A percentile compares a stretch with the other conserved stretches of the same genome.
Conservation (phyloP, 2,797 vertebrate genomes). For the Hydrocynus forskahlii region DNA sequence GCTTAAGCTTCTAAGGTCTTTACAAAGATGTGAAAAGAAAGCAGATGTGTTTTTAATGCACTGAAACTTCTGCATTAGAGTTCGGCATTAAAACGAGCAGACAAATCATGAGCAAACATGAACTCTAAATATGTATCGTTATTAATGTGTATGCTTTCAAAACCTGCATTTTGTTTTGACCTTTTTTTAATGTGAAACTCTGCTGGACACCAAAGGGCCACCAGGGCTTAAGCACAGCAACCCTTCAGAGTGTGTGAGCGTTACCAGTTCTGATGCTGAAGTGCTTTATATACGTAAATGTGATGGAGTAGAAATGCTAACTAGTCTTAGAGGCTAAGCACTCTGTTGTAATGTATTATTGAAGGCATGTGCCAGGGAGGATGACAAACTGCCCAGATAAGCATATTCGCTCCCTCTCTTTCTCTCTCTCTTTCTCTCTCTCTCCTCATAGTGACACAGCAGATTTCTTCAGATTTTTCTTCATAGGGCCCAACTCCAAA, state of each 20-base stretch:
- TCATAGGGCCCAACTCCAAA: too few relatives aligned
- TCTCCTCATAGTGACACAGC: not conserved
- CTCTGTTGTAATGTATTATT: constrained; percentile 46
- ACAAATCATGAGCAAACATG: too few relatives aligned
- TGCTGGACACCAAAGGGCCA: not conserved
- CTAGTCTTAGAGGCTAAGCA: constrained; percentile 30
- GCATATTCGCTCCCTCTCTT: constrained; percentile 29
- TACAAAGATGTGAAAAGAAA: too few relatives aligned
- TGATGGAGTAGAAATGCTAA: constrained; percentile 20
- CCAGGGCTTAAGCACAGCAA: not conserved
- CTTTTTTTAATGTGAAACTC: not conserved
- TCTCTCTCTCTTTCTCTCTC: constrained; percentile 2
- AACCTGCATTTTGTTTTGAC: too few relatives aligned
- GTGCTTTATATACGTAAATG: constrained; percentile 30
- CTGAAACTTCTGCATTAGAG: too few relatives aligned
- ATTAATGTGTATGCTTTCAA: too few relatives aligned
- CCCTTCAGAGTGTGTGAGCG: not conserved
- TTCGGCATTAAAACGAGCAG: too few relatives aligned
- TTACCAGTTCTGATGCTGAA: constrained; percentile 13
- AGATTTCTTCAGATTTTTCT: too few relatives aligned
- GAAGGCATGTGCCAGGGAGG: constrained; percentile 38
- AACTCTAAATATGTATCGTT: too few relatives aligned
- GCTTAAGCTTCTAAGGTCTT: too few relatives aligned
- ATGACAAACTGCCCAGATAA: constrained; percentile 35
- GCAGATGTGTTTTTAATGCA: too few relatives aligned